Conservation (phyloP, 2,113 vertebrate genomes). For the Ptyas mucosa region DNA sequence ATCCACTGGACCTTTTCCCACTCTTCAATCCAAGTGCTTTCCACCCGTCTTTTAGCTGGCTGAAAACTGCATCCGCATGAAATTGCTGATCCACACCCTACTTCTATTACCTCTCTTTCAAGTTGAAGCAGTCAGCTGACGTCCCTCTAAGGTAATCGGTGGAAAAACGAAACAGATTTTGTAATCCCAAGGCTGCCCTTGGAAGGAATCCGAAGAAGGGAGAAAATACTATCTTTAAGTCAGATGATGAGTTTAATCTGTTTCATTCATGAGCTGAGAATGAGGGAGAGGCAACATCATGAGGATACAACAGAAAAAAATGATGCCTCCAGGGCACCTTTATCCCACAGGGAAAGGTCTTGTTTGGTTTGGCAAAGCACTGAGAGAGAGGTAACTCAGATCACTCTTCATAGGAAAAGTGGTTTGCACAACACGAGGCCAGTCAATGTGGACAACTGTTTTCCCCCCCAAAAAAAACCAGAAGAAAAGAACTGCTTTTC, state of each 20-base stretch:
- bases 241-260: neutral
- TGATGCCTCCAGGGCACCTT: neutral
- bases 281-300: neutral
- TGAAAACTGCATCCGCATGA: neutral
- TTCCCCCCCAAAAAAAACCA: neutral
- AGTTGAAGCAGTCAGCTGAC: neutral
- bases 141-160: neutral
- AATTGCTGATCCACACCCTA: neutral
- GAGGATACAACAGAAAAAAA: neutral
- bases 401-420: neutral
- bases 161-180: neutral
- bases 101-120: neutral
- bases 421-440: neutral
- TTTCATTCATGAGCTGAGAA: neutral
- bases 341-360: neutral
- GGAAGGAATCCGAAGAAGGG: neutral
- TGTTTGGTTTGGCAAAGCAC: neutral
- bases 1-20: neutral
- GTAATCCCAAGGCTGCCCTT: neutral
- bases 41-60: neutral
- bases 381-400: neutral
- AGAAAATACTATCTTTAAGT: neutral
- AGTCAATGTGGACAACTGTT: neutral
- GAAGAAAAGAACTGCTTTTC: neutral
- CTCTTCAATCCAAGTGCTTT: neutral